Evolutionary conservation across 2,113 vertebrate genomes (phyloP).

Genomic region (Hylia prasina): DNA sequence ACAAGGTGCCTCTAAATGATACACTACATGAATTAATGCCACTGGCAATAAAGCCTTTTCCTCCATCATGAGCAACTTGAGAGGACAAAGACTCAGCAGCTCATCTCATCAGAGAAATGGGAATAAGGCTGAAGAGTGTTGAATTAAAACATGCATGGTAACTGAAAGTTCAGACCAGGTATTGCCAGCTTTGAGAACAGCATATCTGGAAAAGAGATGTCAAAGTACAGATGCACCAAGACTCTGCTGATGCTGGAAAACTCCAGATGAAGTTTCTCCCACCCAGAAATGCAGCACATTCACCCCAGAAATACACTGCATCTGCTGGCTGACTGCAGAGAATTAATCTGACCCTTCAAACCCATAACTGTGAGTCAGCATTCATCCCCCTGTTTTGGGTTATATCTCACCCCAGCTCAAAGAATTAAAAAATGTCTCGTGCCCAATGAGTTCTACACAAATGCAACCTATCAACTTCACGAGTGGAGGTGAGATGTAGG

Average conservation of each 20-base stretch:
- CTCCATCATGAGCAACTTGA: not conserved
- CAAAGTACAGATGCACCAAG: not conserved
- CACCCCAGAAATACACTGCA: not conserved
- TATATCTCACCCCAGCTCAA: not conserved
- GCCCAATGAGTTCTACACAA: not conserved
- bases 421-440: not conserved
- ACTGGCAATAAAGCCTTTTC: constrained; percentile 14
- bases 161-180: not conserved
- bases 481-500: not conserved
- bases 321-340: not conserved
- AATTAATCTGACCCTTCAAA: not conserved
- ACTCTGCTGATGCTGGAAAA: not conserved
- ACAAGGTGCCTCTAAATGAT: not conserved
- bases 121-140: not conserved
- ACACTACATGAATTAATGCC: not conserved
- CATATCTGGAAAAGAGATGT: not conserved
- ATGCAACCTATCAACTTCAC: not conserved
- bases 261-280: not conserved
- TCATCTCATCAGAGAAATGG: not conserved
- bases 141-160: not conserved
- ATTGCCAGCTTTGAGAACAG: not conserved
- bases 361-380: rapidly evolving
- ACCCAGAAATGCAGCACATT: not conserved
- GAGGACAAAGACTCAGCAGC: not conserved
- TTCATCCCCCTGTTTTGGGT: not conserved